phyloP scores from a whole-genome alignment of 2,113 vertebrate genomes.

The Cyanocitta stelleri region DNA sequence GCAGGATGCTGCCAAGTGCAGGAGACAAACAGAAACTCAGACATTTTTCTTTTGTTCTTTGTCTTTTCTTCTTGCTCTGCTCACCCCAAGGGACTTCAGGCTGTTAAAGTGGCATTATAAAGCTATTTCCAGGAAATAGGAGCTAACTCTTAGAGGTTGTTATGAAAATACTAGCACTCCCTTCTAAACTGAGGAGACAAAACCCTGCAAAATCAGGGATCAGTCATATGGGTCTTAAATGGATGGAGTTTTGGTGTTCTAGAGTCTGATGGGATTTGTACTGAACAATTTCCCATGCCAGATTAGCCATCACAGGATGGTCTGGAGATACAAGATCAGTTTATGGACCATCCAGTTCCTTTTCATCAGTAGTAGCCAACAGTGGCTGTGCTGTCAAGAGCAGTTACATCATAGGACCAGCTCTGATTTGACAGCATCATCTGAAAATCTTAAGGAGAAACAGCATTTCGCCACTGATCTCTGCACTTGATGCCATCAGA shows the following conservation, averaged over 20 bases:
- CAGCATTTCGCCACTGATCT: not conserved
- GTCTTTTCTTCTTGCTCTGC: not conserved
- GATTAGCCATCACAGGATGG: not conserved
- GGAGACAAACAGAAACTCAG: not conserved
- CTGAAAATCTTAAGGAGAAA: not conserved
- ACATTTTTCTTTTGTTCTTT: not conserved
- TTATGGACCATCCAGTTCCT: not conserved
- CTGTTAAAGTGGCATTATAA: not conserved
- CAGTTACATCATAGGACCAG: accelerated
- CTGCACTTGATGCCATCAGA: not conserved
- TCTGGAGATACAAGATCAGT: not conserved
- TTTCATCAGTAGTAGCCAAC: not conserved
- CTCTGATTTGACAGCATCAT: not conserved
- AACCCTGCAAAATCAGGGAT: not conserved
- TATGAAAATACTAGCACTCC: not conserved
- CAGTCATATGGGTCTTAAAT: not conserved
- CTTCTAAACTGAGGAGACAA: not conserved
- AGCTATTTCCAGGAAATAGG: not conserved
- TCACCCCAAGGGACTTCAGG: not conserved
- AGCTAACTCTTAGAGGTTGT: not conserved
- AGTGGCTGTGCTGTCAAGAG: not conserved
- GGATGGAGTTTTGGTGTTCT: not conserved
- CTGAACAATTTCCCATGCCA: not conserved
- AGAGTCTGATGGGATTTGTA: not conserved
- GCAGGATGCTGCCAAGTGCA: not conserved